Evolutionary conservation across 2,113 vertebrate genomes (phyloP), one percentile per base, ranked within the genome.

Genomic region (Charadrius vociferus): DNA sequence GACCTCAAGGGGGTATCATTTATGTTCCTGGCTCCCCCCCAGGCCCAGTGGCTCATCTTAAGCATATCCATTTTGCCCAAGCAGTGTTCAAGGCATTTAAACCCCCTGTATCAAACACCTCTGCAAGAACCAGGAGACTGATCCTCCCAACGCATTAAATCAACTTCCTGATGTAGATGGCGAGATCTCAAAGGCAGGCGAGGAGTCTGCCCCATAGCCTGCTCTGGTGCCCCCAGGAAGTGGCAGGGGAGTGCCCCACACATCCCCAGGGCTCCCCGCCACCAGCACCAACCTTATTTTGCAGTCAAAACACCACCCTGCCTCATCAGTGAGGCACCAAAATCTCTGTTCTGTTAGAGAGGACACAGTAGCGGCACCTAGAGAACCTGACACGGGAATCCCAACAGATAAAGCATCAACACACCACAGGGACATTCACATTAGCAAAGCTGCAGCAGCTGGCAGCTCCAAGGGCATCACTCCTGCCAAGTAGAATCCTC

Each of bases 151-250:
- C 52, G 52, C 53, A 55, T 41, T 37, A 78, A 37, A 65, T 50
- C 61, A 29, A 4, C 5, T 56, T 62, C 27, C 37, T 39, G 45
- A 81, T 23, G 16, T 14, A 85, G 59, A 66, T 10, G 36, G 10
- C 0, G 5, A 37, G 17, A 77, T 50, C 47, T 34, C 43, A 50
- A n/a, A 85, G 74, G 49, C 59, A 1, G 0, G 10, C 0, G 3
- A 12, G 37, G 8, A 41, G 18, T 37, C 23, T 15, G 37, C 23
- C 52, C 62, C 6, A 11, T 10, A 22, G 7, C 47, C 12, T 14
- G 30, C 16, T 32, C 53, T 12, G 68, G n/a, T 36, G 43, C 7
- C 19, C 20, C 24, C 6, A 1, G 34, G 45, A 77, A 71, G 19
- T 62, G 39, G 29, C 47, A 81, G 12, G 19, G 27, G 4, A n/a